phyloP scores from a whole-genome alignment of 2,797 vertebrate genomes.

The Sphenodon punctatus region DNA sequence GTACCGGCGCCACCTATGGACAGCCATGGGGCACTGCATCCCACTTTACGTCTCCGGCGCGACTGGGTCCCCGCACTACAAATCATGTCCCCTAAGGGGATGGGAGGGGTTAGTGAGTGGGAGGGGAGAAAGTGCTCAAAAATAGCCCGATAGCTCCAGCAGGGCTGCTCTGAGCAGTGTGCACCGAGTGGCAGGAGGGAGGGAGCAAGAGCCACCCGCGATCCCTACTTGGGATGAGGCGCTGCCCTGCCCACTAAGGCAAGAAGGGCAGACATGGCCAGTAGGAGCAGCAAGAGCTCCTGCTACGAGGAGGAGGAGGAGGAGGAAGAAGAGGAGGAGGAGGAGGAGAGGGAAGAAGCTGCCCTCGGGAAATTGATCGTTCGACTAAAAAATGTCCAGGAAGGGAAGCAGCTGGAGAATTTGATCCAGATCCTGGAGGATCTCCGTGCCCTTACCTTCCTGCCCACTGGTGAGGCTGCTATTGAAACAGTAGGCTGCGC shows the following conservation, averaged over 20 bases:
- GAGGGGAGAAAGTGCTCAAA: neutral
- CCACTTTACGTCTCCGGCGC: neutral
- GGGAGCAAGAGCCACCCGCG: neutral
- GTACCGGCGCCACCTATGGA: neutral
- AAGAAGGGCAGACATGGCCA: slow-evolving; percentile 62
- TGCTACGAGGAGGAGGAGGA: neutral
- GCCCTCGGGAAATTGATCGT: slow-evolving; percentile 87
- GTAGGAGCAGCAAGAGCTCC: neutral
- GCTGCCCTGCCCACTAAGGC: neutral
- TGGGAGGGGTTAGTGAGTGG: neutral
- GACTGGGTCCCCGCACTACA: accelerated
- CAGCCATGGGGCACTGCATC: neutral
- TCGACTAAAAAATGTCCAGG: slow-evolving; percentile 83
- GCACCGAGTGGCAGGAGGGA: no score
- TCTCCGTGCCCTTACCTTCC: slow-evolving; percentile 83
- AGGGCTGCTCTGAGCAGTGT: neutral
- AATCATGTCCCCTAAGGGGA: no score
- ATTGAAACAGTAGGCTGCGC: no score
- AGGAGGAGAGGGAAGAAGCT: slow-evolving; percentile 62
- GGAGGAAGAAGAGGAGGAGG: neutral
- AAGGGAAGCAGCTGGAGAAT: slow-evolving; percentile 82
- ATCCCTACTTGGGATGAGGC: neutral
- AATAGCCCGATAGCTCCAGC: neutral
- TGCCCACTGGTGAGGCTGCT: slow-evolving; percentile 80
- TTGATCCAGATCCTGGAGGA: slow-evolving; percentile 91